Conservation (phyloP, 2,888 invertebrate genomes). For the Catocala nupta region DNA sequence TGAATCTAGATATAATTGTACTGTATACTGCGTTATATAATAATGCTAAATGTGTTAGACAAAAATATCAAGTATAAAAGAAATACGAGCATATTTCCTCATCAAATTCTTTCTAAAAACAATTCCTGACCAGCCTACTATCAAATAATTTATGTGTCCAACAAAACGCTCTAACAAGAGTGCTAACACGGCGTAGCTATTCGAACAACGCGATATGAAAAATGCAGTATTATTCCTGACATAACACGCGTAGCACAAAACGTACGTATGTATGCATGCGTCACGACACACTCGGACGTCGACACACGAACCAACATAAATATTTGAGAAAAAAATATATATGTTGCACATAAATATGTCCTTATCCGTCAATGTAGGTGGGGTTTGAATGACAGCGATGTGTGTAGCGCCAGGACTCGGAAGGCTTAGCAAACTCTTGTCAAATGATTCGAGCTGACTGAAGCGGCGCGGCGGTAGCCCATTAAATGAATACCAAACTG, state of each 20-base stretch:
- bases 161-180: conserved; percentile 18
- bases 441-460: too few relatives aligned
- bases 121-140: background rate
- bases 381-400: conserved; percentile 26
- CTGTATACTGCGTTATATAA: too few relatives aligned
- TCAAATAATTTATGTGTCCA: conserved; percentile 33
- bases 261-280: conserved; percentile 30
- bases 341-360: conserved; percentile 55
- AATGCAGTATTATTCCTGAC: conserved; percentile 40
- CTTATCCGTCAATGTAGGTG: conserved; percentile 47
- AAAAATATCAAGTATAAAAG: too few relatives aligned
- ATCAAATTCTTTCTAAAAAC: background rate
- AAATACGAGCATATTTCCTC: background rate
- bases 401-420: background rate
- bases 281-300: conserved; percentile 41
- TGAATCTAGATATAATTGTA: too few relatives aligned
- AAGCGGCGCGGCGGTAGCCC: too few relatives aligned
- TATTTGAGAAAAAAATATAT: conserved; percentile 52
- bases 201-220: conserved; percentile 44
- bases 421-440: too few relatives aligned
- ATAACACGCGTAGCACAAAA: conserved; percentile 47
- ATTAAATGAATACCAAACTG: too few relatives aligned
- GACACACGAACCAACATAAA: conserved; percentile 53
- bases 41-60: too few relatives aligned
- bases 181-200: conserved; percentile 39